A percentile compares a stretch with the other conserved stretches of the same genome.
Conservation (phyloP, 2,113 vertebrate species). For the Plotosus lineatus region DNA sequence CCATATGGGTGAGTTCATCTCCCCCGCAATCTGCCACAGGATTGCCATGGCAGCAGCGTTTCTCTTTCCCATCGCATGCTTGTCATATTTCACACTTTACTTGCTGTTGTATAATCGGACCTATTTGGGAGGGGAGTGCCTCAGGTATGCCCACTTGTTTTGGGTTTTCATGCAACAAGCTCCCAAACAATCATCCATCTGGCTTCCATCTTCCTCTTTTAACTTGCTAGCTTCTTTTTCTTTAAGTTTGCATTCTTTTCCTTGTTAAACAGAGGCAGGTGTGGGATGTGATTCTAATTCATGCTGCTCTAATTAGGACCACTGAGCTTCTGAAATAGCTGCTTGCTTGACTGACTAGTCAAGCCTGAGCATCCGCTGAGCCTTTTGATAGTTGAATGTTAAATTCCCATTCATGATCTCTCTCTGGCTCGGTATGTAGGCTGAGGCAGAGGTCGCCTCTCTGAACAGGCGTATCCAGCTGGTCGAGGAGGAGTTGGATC, state of each 20-base stretch:
- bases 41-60: slow-evolving; percentile 39
- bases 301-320: not conserved
- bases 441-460: slow-evolving; percentile 84
- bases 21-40: not conserved
- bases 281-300: not conserved
- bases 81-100: slow-evolving; percentile 11
- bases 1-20: not conserved
- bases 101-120: slow-evolving; percentile 22
- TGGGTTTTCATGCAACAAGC: not conserved
- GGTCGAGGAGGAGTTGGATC: slow-evolving; percentile 88
- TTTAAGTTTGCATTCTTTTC: not conserved
- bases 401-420: not conserved
- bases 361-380: not conserved
- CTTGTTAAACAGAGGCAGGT: not conserved
- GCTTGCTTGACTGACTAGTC: not conserved
- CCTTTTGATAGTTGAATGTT: not conserved
- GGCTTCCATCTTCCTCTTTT: slow-evolving; percentile 4
- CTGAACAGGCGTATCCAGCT: slow-evolving; percentile 87
- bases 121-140: slow-evolving; percentile 8
- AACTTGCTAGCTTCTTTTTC: not conserved
- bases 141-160: not conserved
- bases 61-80: not conserved
- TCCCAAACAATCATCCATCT: slow-evolving; percentile 25
- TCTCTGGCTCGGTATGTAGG: slow-evolving; percentile 64
- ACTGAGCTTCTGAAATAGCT: not conserved